These are phyloP conservation scores for Tridacna crocea DNA, from an alignment of 2,888 invertebrate genomes.

Conservation along the genomic window DNA sequence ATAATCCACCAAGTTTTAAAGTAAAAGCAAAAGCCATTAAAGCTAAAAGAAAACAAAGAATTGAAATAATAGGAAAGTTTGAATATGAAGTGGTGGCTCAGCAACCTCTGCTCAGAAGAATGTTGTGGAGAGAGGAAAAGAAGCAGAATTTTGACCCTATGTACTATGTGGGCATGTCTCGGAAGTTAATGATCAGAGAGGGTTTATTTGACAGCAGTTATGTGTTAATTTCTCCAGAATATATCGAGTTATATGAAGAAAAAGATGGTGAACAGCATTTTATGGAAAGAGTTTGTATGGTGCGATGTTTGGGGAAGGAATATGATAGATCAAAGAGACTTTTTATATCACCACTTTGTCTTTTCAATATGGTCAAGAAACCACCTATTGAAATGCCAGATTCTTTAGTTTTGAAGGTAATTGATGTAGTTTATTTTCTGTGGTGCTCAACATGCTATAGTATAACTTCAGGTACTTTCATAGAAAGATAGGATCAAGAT, in stretches of 20 bases:
- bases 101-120: constrained; percentile 69
- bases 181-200: constrained; percentile 72
- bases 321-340: constrained; percentile 69
- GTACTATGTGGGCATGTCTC: constrained; percentile 76
- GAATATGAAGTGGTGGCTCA: constrained; percentile 72
- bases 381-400: constrained; percentile 52
- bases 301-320: constrained; percentile 71
- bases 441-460: no score
- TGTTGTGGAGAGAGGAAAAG: constrained; percentile 69
- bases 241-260: constrained; percentile 38
- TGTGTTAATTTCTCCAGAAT: constrained; percentile 68
- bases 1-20: background rate
- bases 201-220: constrained; percentile 77
- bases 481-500: no score
- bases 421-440: background rate
- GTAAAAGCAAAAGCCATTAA: constrained; percentile 51
- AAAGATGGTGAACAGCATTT: constrained; percentile 25
- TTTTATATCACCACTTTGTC: constrained; percentile 76
- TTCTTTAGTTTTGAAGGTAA: constrained; percentile 51
- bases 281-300: constrained; percentile 66
- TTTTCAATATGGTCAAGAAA: constrained; percentile 74
- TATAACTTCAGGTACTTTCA: no score
- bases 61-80: constrained; percentile 47
- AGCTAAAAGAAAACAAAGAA: constrained; percentile 29
- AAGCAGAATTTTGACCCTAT: constrained; percentile 72